Evolutionary conservation across 2,113 vertebrate species (phyloP), one percentile per base, ranked within the genome.

Genomic region (Oncorhynchus keta): DNA sequence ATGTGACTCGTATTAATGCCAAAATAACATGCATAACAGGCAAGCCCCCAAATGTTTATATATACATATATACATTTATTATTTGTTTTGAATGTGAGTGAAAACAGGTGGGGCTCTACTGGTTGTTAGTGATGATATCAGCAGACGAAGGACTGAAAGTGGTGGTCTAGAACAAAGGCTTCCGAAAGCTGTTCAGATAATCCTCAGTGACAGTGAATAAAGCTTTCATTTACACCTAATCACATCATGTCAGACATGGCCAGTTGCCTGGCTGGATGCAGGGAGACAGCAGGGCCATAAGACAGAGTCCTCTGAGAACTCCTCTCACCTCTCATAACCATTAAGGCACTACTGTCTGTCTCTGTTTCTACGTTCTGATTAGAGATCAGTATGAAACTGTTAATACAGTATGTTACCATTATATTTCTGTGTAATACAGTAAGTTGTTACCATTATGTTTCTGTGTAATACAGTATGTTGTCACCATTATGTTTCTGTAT

Each of bases 151-250:
- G 20, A 68, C 66, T 11, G 7, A 68, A 39, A 14, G 18, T 68
- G 30, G 28, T 79, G 78, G 83, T 75, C 82, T 85, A 57, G 80
- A 91, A 92, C 87, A 91, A 89, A 88, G 84, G 74, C 7, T 73
- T 83, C 81, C 73, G 70, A 68, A 65, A 64, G 49, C 39, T 55
- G n/a, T 64, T 80, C 71, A 75, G 70, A 79, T 91, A 92, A 94
- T 92, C 61, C 57, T 73, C 81, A 79, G 78, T 88, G 91, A 93
- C 91, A 86, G 48, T 90, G 88, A 92, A 92, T 92, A 89, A 91
- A 93, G 92, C 89, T 94, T 94, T 94, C 91, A 93, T 94, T 94
- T 92, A 90, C 90, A 92, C 90, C 92, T 92, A 90, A 94, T 94
- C 93, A 92, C 84, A 91, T 94, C 88, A 85, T 87, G 90, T 93